phyloP scores from a whole-genome alignment of 2,888 invertebrate genomes.

The Euzophera pinguis region DNA sequence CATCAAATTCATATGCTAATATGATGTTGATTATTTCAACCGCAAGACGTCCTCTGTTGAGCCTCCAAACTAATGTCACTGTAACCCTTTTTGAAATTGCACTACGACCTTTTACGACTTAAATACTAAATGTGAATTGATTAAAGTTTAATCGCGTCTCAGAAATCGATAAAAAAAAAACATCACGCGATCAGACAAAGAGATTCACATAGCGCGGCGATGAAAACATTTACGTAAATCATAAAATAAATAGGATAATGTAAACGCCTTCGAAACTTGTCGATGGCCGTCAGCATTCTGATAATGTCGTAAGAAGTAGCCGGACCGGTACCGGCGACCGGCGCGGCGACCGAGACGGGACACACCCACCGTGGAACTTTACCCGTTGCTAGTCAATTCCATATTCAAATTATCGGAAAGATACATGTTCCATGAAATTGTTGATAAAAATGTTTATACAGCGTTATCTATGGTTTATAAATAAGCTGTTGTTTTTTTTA shows the following conservation, averaged over 20 bases:
- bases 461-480: not conserved
- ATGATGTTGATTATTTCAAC: too few relatives aligned
- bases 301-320: not conserved
- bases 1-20: too few relatives aligned
- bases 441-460: not conserved
- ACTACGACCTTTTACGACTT: too few relatives aligned
- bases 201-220: too few relatives aligned
- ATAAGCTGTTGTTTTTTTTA: too few relatives aligned
- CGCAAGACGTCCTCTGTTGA: too few relatives aligned
- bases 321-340: not conserved
- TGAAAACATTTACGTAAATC: not conserved
- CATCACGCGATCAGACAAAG: not conserved
- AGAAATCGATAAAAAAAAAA: too few relatives aligned
- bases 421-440: not conserved
- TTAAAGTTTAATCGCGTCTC: too few relatives aligned
- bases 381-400: not conserved
- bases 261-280: not conserved
- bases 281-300: not conserved
- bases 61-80: too few relatives aligned
- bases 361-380: constrained; percentile 8
- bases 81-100: too few relatives aligned
- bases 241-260: not conserved
- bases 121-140: too few relatives aligned
- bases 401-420: constrained; percentile 1
- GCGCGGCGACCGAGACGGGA: not conserved